Percentiles rank a stretch among this genome's conserved stretches.
phyloP scores from a whole-genome alignment of 2,888 invertebrate genomes.

The Oscheius myriophilus region DNA sequence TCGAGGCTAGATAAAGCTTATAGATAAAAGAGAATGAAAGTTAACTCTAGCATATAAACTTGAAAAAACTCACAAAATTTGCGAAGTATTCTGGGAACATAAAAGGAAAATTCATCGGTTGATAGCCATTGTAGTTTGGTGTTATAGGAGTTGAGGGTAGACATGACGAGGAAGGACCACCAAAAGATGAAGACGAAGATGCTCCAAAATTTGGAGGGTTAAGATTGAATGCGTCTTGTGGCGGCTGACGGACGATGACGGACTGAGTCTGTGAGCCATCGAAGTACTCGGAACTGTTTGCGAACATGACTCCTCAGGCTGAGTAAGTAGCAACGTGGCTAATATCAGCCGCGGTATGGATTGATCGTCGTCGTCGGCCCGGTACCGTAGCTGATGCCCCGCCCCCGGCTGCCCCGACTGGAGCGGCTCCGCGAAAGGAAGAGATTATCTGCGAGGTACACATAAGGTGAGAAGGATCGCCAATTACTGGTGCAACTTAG shows the following conservation, averaged over 20 bases:
- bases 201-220: conserved; percentile 13
- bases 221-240: background rate
- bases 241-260: conserved; percentile 24
- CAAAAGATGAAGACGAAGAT: conserved; percentile 9
- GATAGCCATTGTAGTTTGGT: conserved; percentile 12
- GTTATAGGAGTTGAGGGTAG: conserved; percentile 25
- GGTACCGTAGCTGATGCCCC: conserved; percentile 21
- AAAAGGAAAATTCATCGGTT: conserved; percentile 19
- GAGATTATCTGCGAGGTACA: conserved; percentile 27
- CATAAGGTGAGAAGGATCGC: background rate
- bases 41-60: too few species aligned
- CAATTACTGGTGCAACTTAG: too few species aligned
- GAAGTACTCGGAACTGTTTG: conserved; percentile 27
- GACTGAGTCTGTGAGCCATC: conserved; percentile 21
- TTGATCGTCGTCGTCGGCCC: conserved; percentile 19
- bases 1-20: too few species aligned
- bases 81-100: background rate
- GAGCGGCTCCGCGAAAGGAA: conserved; percentile 23
- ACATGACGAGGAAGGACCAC: conserved; percentile 12
- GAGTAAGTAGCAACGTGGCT: conserved; percentile 31
- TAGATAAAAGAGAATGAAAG: too few species aligned
- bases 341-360: conserved; percentile 26
- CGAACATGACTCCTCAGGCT: conserved; percentile 31
- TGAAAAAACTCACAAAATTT: background rate
- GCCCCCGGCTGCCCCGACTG: conserved; percentile 21